Evolutionary conservation across 2,888 invertebrate genomes (phyloP), one percentile per base, ranked within the genome.

Genomic region (Masnerella sp.): DNA sequence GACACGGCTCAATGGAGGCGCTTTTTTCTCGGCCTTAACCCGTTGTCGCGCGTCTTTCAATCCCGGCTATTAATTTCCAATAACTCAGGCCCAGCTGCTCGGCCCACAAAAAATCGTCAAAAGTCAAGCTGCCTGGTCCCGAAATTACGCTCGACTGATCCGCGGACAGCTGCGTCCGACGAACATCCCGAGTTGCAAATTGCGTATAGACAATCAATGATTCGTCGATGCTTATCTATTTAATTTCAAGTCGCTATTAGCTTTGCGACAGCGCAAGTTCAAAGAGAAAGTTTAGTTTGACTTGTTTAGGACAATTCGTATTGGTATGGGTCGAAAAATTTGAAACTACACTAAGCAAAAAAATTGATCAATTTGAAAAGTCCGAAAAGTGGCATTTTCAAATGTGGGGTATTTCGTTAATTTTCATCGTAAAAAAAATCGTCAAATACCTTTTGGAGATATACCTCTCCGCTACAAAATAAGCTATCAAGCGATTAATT

Each of bases 81-180:
- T 84, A 82, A 82, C 81, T 76, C 77, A 77, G 77, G 80, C 77
- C 83, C 84, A 83, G 84, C 84, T 84, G 84, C 80, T 67, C 69
- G 59, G 59, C 64, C 65, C 68, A 75, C 79, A 81, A 78, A 80
- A 79, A 80, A 80, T 83, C 77, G 78, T 77, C 79, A 77, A 79
- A 81, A 81, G 83, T 82, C 81, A 80, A 79, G 80, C 80, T 80
- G 81, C 76, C 77, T 62, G 73, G 25, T 30, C 49, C 43, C 8
- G 42, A 67, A 67, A 72, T 67, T 67, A 67, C 72, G 72, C 72
- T 67, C 67, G 11, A 49, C 32, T 61, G 67, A 34, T 45, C 49
- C 51, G 51, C 28, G 40, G 32, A 65, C 65, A 71, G 58, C 71
- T 71, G 64, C 36, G 43, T 38, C 36, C 36, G 64, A 65, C 43